phyloP scores from a whole-genome alignment of 2,113 vertebrate genomes.

The Ursus arctos region DNA sequence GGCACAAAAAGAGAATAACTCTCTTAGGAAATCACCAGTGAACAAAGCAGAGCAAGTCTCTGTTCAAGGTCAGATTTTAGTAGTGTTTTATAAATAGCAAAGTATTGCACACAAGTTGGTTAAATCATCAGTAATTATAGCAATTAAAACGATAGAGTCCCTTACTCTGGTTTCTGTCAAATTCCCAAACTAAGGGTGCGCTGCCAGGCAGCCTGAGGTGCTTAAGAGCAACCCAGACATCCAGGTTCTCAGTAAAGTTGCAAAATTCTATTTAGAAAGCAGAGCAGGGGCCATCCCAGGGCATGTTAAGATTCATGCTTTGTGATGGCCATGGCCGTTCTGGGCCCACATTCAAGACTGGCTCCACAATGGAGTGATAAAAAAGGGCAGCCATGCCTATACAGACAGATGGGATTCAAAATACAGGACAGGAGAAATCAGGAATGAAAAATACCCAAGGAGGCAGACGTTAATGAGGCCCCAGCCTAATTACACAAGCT shows the following conservation, averaged over 20 bases:
- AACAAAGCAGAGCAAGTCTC: not conserved
- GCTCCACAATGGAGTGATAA: not conserved
- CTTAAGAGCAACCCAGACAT: not conserved
- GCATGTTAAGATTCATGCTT: not conserved
- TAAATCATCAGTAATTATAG: not conserved
- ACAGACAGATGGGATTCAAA: conserved; percentile 33
- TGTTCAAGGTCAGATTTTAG: not conserved
- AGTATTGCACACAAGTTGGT: not conserved
- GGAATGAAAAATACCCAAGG: conserved; percentile 56
- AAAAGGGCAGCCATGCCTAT: not conserved
- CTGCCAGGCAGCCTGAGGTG: not conserved
- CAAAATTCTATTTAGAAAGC: not conserved
- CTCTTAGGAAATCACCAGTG: not conserved
- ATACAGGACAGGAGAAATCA: not conserved
- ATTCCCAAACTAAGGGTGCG: not conserved
- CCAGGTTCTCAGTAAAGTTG: not conserved
- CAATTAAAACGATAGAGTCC: not conserved
- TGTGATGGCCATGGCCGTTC: not conserved
- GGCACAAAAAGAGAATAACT: not conserved
- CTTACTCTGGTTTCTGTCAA: not conserved
- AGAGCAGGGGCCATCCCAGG: not conserved
- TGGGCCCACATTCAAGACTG: conserved; percentile 31
- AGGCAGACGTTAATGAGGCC: conserved; percentile 52
- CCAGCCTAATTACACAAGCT: conserved; percentile 28
- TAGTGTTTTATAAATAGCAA: not conserved